phyloP scores from a whole-genome alignment of 2,888 invertebrate species.

The Prenolepis imparis region DNA sequence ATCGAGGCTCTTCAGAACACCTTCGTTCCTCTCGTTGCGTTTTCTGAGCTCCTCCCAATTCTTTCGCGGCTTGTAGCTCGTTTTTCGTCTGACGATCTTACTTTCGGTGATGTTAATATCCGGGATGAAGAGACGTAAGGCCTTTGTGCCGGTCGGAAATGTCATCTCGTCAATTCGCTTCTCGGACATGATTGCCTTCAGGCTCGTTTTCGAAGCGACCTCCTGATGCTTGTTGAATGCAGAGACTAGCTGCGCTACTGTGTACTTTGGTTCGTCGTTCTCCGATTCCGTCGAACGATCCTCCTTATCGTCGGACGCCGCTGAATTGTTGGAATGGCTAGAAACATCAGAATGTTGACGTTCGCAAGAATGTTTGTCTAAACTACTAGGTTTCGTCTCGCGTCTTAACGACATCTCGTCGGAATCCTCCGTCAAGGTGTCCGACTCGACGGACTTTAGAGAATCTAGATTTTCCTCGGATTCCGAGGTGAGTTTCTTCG shows the following conservation, averaged over 20 bases:
- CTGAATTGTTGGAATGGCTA: constrained; percentile 82
- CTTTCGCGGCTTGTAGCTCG: constrained; percentile 84
- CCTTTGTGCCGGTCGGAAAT: constrained; percentile 87
- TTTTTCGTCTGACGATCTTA: constrained; percentile 83
- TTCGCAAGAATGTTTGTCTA: constrained; percentile 78
- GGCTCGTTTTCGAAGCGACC: constrained; percentile 85
- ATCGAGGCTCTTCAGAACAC: constrained; percentile 79
- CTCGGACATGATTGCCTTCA: constrained; percentile 86
- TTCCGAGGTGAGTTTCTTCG: constrained; percentile 73
- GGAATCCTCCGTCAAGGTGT: constrained; percentile 84
- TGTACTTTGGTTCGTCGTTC: constrained; percentile 86
- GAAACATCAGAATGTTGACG: constrained; percentile 82
- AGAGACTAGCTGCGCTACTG: constrained; percentile 86
- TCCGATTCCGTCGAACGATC: constrained; percentile 83
- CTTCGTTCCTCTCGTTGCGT: constrained; percentile 84
- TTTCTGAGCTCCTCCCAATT: constrained; percentile 85
- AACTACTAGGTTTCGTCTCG: constrained; percentile 26
- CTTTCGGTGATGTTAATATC: constrained; percentile 85
- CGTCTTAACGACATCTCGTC: constrained; percentile 77
- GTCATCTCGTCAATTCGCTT: constrained; percentile 81
- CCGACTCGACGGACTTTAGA: constrained; percentile 84
- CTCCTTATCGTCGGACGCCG: constrained; percentile 83
- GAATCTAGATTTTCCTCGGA: constrained; percentile 84
- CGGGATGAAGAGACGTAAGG: constrained; percentile 86
- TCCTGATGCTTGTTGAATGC: constrained; percentile 87